Conservation (phyloP, 1,140 invertebrate species). For the Littorina saxatilis region DNA sequence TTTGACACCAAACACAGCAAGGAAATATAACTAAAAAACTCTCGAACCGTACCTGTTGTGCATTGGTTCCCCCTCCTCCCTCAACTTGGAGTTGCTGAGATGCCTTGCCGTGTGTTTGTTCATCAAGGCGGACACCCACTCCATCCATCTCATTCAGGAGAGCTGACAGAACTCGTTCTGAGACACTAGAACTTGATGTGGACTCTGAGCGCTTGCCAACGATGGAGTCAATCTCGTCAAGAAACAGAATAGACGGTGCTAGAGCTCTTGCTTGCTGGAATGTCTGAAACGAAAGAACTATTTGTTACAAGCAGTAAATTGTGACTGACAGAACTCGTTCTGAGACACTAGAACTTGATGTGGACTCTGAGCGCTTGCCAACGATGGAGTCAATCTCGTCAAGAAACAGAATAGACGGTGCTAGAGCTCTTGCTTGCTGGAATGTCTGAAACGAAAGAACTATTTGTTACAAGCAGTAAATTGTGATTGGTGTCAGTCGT, state of each 20-base stretch:
- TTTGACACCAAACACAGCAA: too few relatives aligned
- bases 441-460: too few relatives aligned
- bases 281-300: slow-evolving; percentile 52
- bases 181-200: slow-evolving; percentile 69
- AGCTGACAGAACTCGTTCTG: slow-evolving; percentile 70
- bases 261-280: slow-evolving; percentile 69
- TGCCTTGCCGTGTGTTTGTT: slow-evolving; percentile 47
- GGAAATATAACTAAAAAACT: too few relatives aligned
- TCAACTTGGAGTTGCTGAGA: too few relatives aligned
- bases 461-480: too few relatives aligned
- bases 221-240: slow-evolving; percentile 72
- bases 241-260: slow-evolving; percentile 71
- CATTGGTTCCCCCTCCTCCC: too few relatives aligned
- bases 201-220: slow-evolving; percentile 68
- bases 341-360: slow-evolving; percentile 69
- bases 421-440: slow-evolving; percentile 66
- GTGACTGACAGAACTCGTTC: slow-evolving; percentile 72
- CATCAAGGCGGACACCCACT: slow-evolving; percentile 73
- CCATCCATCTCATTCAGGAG: slow-evolving; percentile 79
- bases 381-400: slow-evolving; percentile 73
- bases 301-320: too few relatives aligned
- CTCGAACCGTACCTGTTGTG: too few relatives aligned
- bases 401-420: slow-evolving; percentile 72
- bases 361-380: slow-evolving; percentile 65
- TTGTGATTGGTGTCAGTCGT: too few relatives aligned